Base-by-base conservation (phyloP, 2,888 invertebrate species). In the Salpingus planirostris region DNA sequence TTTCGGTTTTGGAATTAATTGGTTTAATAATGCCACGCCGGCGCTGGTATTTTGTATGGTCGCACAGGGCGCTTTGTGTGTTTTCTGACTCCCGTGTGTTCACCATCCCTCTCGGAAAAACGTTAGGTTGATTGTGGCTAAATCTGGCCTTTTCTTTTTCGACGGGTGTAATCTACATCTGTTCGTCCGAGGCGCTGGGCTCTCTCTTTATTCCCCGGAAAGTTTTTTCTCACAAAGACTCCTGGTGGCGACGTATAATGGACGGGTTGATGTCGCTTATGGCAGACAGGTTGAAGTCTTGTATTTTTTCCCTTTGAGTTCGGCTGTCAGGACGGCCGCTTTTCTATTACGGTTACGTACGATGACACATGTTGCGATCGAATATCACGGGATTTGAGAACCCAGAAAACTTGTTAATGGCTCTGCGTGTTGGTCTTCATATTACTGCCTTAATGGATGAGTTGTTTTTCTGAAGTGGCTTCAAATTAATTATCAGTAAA, bases 361-460 rank as follows among this genome's bases (percentile, higher is more conserved):
- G 31, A 31, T 31, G 30, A 12, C 54, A 55, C 50, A 53, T 55
- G 55, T 54, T 55, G 52, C 52, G 54, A 56, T 56, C 55, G 44
- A 47, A 54, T 56, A 54, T 55, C 55, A 48, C 45, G 42, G 41
- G 43, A 45, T 46, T 46, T 48, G 40, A 47, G 46, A 46, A 46
- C 43, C 42, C 13, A 50, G 49, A 45, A 54, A 50, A 52, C 46
- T 53, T 50, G 55, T 54, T 56, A 56, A 55, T 55, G 54, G 55
- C 46, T 44, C 45, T 49, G 47, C 52, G 47, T 47, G 51, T 54
- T 54, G 39, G 49, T 52, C 59, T 52, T 57, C 54, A 53, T 55
- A 57, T 59, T 55, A 57, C 57, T 51, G 52, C 47, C 54, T 58
- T 59, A 60, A 60, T 60, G 59, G 60, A 60, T 53, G 59, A 55